phyloP scores from a whole-genome alignment of 2,113 vertebrate genomes.

The Dasyornis broadbenti region DNA sequence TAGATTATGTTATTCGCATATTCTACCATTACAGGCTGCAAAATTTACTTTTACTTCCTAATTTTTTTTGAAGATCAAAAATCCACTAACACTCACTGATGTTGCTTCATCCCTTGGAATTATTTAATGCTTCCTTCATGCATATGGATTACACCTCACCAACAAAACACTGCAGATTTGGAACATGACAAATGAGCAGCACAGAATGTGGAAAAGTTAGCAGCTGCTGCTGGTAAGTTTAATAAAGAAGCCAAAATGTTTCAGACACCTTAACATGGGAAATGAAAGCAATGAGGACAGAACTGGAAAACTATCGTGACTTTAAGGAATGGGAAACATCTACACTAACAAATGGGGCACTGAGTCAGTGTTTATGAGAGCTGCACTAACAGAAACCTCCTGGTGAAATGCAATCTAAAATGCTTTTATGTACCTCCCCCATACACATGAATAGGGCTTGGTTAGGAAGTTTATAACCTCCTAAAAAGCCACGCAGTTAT shows the following conservation, averaged over 20 bases:
- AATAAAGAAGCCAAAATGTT: not conserved
- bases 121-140: not conserved
- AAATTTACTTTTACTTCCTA: not conserved
- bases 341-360: not conserved
- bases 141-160: not conserved
- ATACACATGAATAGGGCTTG: not conserved
- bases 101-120: not conserved
- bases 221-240: not conserved
- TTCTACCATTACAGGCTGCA: not conserved
- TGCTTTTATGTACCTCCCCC: not conserved
- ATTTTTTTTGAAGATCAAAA: not conserved
- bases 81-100: not conserved
- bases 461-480: not conserved
- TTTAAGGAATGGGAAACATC: conserved; percentile 15
- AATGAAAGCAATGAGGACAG: not conserved
- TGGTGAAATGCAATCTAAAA: not conserved
- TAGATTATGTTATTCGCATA: not conserved
- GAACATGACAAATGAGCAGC: not conserved
- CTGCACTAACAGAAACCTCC: not conserved
- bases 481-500: not conserved
- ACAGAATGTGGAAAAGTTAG: not conserved
- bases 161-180: not conserved
- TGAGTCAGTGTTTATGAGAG: not conserved
- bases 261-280: not conserved
- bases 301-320: not conserved